Evolutionary conservation across 35 echinoderm and acorn worm species (phyloP), one percentile per base, ranked within the genome.

Genomic region (Nesometra sesokonis): DNA sequence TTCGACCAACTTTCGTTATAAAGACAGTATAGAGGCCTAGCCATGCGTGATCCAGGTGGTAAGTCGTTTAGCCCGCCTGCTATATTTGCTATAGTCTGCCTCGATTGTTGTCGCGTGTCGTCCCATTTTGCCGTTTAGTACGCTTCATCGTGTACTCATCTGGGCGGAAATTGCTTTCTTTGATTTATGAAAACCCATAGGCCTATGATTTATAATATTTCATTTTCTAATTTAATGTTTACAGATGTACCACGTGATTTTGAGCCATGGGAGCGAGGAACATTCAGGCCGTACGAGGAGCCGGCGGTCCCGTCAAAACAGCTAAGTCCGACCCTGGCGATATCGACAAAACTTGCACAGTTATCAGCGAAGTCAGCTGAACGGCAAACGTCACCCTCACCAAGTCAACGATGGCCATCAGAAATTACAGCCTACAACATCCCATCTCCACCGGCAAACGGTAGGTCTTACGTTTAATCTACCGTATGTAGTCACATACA

Each of bases 371-470:
- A 67, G 52, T 17, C 52, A 27, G 21, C 23, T 2, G 52, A 67
- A 19, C 3, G n/a, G 11, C 35, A 30, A 39, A 29, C 35, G 13
- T 83, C 35, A 23, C 34, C 36, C 9, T 36, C 81, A 11, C 17
- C 32, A 30, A 11, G 35, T 31, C 34, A 38, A 39, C 7, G 82
- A n/a, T 97, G 86, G 88, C 94, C 89, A 0, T 82, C 82, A 39
- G 94, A 93, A 37, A 93, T 93, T 5, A 90, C 91, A 31, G 90
- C 84, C 34, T 97, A 97, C 52, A 91, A 93, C 29, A 93, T 93
- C 29, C 94, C 94, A 4, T 97, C 94, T 83, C 94, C 94, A 32
- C 94, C 94, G 3, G 85, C 91, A 19, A 97, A 89, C 27, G 81
- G 81, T 83, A 83, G 3, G n/a, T 83, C 32, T 32, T 7, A 43